Conservation (phyloP, 2,888 invertebrate species). For the Patella depressa region DNA sequence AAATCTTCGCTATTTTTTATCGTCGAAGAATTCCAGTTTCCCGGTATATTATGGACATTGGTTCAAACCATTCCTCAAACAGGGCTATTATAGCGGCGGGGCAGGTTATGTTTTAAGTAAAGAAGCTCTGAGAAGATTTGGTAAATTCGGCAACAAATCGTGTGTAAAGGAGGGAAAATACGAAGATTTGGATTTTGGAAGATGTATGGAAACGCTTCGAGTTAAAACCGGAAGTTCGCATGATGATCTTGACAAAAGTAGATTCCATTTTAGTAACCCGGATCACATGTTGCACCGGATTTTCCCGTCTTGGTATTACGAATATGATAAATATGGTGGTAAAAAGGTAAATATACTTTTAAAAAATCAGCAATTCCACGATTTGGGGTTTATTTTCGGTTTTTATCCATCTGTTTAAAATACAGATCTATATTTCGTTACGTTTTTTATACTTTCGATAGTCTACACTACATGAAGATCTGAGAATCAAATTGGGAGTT, state of each 20-base stretch:
- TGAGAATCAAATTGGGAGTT: too few species aligned
- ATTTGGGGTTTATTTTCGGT: too few species aligned
- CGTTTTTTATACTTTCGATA: too few species aligned
- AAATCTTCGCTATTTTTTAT: constrained; percentile 79
- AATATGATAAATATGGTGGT: background rate
- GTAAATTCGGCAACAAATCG: constrained; percentile 64
- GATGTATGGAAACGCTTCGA: constrained; percentile 63
- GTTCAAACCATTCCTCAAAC: constrained; percentile 56
- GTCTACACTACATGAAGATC: too few species aligned
- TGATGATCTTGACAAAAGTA: constrained; percentile 56
- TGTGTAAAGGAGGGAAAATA: constrained; percentile 58
- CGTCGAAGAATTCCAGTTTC: constrained; percentile 76
- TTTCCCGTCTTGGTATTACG: background rate
- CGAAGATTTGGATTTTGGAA: constrained; percentile 63
- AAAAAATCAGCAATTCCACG: too few species aligned
- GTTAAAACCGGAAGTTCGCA: constrained; percentile 59
- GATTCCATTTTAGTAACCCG: constrained; percentile 65
- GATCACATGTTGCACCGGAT: background rate
- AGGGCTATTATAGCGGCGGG: constrained; percentile 73
- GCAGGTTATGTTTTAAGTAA: constrained; percentile 90
- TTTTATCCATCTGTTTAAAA: too few species aligned
- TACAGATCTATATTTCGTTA: too few species aligned
- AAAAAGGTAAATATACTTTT: background rate
- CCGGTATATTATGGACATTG: constrained; percentile 83
- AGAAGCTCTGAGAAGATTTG: constrained; percentile 82